A percentile compares a stretch with the other conserved stretches of the same genome.
Evolutionary conservation across 2,113 vertebrate species (phyloP).

Genomic region (Brachirus orientalis): DNA sequence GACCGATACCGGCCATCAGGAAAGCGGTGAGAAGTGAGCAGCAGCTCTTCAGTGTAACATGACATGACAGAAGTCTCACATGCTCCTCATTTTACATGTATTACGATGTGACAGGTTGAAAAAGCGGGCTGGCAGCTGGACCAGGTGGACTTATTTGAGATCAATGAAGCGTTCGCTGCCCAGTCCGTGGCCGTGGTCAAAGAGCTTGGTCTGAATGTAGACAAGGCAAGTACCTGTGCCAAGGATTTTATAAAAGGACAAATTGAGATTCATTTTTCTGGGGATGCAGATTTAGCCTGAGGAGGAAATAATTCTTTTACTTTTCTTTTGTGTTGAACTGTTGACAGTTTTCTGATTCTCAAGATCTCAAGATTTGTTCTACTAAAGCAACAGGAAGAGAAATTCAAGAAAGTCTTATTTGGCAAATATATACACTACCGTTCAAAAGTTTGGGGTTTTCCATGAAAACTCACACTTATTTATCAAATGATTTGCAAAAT

Average conservation of each 20-base stretch:
- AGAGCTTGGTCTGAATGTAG: slow-evolving; percentile 88
- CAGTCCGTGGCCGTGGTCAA: slow-evolving; percentile 86
- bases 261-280: too few relatives aligned
- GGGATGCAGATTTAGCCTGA: too few relatives aligned
- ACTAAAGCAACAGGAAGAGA: too few relatives aligned
- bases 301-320: too few relatives aligned
- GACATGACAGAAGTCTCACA: neutral
- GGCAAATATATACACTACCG: too few relatives aligned
- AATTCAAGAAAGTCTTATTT: too few relatives aligned
- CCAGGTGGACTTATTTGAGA: slow-evolving; percentile 93
- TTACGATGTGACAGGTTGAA: slow-evolving; percentile 78
- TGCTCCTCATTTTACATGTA: neutral
- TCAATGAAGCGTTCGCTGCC: slow-evolving; percentile 95
- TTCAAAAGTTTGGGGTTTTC: too few relatives aligned
- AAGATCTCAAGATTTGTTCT: too few relatives aligned
- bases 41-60: neutral
- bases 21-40: slow-evolving; percentile 88
- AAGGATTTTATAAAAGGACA: too few relatives aligned
- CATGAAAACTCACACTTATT: too few relatives aligned
- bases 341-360: too few relatives aligned
- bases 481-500: too few relatives aligned
- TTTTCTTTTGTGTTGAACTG: neutral
- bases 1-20: slow-evolving; percentile 91
- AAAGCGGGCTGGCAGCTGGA: slow-evolving; percentile 93
- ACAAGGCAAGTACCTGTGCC: slow-evolving; percentile 83